These are phyloP conservation scores for Hypena proboscidalis DNA, from an alignment of 2,888 invertebrate genomes.

Conservation along the genomic window DNA sequence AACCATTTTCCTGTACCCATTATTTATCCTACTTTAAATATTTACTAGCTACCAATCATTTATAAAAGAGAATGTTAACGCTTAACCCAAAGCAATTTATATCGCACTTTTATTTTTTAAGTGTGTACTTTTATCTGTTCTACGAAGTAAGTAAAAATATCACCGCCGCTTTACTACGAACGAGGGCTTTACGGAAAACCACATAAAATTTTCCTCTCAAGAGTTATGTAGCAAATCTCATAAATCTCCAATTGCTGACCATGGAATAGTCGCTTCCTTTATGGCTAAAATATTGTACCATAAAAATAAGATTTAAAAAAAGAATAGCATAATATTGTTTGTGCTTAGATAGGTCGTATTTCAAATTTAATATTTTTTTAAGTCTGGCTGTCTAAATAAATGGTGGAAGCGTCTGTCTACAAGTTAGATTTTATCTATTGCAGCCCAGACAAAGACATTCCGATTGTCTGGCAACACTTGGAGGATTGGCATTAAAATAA, in stretches of 20 bases:
- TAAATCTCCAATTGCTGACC: constrained; percentile 4
- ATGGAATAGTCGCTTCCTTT: too few species aligned
- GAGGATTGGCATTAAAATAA: neutral
- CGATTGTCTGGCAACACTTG: neutral
- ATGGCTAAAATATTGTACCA: too few species aligned
- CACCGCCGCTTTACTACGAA: neutral
- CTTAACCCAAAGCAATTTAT: constrained; percentile 4
- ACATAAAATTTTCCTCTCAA: constrained; percentile 1
- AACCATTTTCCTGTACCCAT: too few species aligned
- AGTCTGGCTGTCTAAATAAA: too few species aligned
- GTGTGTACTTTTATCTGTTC: neutral
- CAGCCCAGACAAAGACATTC: neutral
- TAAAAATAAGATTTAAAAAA: neutral
- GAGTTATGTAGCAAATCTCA: neutral
- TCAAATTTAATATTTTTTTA: too few species aligned
- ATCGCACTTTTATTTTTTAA: constrained; percentile 1
- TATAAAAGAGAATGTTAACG: neutral
- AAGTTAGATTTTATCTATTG: neutral
- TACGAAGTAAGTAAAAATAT: neutral
- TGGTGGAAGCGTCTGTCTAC: neutral
- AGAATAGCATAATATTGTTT: too few species aligned
- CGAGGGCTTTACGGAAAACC: neutral
- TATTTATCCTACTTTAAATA: too few species aligned
- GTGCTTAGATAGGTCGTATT: too few species aligned
- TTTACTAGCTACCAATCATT: neutral